A percentile compares a stretch with the other conserved stretches of the same genome.
These are phyloP conservation scores for Alitta virens DNA, from an alignment of 2,888 invertebrate species.

Conservation along the genomic window DNA sequence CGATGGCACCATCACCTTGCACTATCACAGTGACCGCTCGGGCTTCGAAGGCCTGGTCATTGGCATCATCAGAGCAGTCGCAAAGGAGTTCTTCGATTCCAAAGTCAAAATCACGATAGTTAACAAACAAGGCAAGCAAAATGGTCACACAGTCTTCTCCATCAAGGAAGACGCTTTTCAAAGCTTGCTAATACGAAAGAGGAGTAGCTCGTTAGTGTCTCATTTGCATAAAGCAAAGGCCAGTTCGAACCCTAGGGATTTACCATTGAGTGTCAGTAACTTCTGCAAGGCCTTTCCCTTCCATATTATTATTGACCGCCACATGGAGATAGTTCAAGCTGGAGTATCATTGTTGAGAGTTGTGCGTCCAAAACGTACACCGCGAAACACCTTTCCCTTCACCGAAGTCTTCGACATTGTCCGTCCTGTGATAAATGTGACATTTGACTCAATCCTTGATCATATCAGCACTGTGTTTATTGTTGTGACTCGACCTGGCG, in stretches of 20 bases:
- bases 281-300: slow-evolving; percentile 37
- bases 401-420: slow-evolving; percentile 68
- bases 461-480: slow-evolving; percentile 93
- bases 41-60: slow-evolving; percentile 33
- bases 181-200: slow-evolving; percentile 9
- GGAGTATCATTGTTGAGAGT: slow-evolving; percentile 23
- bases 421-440: slow-evolving; percentile 85
- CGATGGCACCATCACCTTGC: slow-evolving; percentile 29
- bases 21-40: slow-evolving; percentile 33
- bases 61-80: slow-evolving; percentile 18
- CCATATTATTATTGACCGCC: slow-evolving; percentile 33
- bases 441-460: slow-evolving; percentile 84
- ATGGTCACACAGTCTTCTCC: slow-evolving; percentile 16
- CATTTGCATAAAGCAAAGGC: background rate
- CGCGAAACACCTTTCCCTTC: slow-evolving; percentile 14
- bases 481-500: slow-evolving; percentile 15
- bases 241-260: slow-evolving; percentile 18
- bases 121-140: background rate
- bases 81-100: slow-evolving; percentile 14
- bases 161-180: slow-evolving; percentile 10
- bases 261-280: slow-evolving; percentile 6
- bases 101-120: slow-evolving; percentile 18
- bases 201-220: slow-evolving; percentile 19
- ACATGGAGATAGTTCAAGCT: slow-evolving; percentile 27
- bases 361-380: slow-evolving; percentile 5